Percentiles rank a stretch among this genome's conserved stretches.
These are phyloP conservation scores for Sturmia bella DNA, from an alignment of 2,888 invertebrate genomes.

Conservation along the genomic window DNA sequence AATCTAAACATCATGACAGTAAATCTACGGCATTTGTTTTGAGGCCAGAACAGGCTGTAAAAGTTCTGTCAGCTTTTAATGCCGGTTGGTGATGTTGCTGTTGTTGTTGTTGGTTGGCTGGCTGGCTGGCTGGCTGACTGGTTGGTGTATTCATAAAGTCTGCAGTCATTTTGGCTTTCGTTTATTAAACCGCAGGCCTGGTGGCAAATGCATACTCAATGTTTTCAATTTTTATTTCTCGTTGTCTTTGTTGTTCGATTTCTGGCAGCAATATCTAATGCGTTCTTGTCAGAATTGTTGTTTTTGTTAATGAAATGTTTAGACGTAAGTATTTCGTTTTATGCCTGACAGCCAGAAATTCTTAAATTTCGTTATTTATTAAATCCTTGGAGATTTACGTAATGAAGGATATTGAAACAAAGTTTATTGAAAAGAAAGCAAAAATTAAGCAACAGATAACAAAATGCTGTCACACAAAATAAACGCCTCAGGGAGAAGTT, in stretches of 20 bases:
- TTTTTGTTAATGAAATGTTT: not conserved
- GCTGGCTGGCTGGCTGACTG: not conserved
- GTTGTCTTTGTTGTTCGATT: slow-evolving; percentile 17
- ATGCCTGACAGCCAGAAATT: not conserved
- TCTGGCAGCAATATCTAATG: slow-evolving; percentile 26
- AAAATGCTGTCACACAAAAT: not conserved
- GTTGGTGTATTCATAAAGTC: not conserved
- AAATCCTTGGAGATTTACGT: slow-evolving; percentile 54
- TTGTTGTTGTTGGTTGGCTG: too few relatives aligned
- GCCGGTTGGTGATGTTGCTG: too few relatives aligned
- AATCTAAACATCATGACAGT: slow-evolving; percentile 63
- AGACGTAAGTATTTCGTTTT: not conserved
- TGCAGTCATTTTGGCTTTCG: not conserved
- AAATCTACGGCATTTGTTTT: slow-evolving; percentile 46
- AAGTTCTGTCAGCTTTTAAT: not conserved
- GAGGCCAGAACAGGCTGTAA: not conserved
- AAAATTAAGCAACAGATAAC: not conserved
- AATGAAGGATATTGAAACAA: slow-evolving; percentile 47
- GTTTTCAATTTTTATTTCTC: slow-evolving; percentile 11
- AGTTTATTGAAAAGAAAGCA: not conserved
- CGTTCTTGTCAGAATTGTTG: slow-evolving; percentile 4
- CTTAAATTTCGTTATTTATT: slow-evolving; percentile 20
- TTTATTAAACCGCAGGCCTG: slow-evolving; percentile 20
- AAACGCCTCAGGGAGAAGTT: not conserved
- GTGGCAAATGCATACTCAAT: not conserved